Evolutionary conservation across 2,797 vertebrate species (phyloP).

Genomic region (Cephalopachus bancanus): DNA sequence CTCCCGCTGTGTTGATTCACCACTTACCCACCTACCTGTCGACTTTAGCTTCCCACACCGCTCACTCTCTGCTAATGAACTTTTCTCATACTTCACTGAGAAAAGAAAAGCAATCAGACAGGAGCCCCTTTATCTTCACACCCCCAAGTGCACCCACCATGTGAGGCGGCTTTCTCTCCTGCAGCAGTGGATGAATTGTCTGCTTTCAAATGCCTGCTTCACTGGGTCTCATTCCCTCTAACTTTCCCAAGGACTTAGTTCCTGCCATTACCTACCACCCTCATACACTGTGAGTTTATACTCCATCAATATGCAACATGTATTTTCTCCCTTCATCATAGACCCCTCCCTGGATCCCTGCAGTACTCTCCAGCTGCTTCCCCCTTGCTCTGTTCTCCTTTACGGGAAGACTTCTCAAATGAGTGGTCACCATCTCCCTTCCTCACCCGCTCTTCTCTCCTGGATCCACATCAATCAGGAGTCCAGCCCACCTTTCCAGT

Average conservation of each 20-base stretch:
- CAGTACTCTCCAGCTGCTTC: background rate
- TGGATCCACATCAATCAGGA: background rate
- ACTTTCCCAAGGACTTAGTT: background rate
- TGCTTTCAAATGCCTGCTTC: background rate
- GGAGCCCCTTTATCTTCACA: background rate
- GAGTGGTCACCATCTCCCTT: background rate
- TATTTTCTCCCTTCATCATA: background rate
- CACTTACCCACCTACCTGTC: background rate
- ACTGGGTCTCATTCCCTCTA: background rate
- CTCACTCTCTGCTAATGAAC: background rate
- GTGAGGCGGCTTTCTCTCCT: background rate
- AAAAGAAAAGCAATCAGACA: conserved; percentile 30
- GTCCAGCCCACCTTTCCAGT: background rate
- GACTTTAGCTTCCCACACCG: background rate
- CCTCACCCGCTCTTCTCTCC: background rate
- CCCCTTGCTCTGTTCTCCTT: background rate
- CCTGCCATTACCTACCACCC: background rate
- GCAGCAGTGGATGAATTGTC: background rate
- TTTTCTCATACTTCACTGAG: conserved; percentile 1
- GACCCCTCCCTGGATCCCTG: background rate
- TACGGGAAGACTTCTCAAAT: background rate
- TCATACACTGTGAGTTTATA: background rate
- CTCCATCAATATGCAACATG: background rate
- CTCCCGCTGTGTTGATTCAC: background rate
- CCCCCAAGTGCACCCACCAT: background rate